Evolutionary conservation across 2,113 vertebrate species (phyloP).

Genomic region (Indri indri): DNA sequence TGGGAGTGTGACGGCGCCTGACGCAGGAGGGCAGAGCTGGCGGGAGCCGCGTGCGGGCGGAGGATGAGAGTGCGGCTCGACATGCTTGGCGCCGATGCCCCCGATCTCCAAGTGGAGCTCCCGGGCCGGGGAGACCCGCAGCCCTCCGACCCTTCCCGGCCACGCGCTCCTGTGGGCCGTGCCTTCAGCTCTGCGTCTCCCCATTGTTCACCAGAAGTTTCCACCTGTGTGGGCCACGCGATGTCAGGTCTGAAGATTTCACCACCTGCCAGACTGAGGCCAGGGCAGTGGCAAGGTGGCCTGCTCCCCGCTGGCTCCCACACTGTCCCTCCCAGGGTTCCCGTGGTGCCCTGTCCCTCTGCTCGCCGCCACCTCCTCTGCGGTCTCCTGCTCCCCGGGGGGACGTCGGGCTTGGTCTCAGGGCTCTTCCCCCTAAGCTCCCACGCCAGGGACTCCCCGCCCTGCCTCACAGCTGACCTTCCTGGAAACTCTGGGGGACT

Average conservation of each 20-base stretch:
- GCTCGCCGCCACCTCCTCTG: no score
- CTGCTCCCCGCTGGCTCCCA: no score
- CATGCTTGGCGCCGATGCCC: no score
- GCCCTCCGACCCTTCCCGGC: neutral
- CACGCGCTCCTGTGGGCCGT: accelerated
- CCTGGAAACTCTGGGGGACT: neutral
- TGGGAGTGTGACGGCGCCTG: accelerated
- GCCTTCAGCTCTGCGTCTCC: no score
- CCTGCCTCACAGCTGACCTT: neutral
- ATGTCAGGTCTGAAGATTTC: neutral
- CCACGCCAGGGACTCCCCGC: neutral
- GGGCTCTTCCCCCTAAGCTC: neutral
- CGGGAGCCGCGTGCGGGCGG: accelerated
- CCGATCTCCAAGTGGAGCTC: neutral
- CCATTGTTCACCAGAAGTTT: no score
- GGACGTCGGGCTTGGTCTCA: accelerated
- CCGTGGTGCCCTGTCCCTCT: neutral
- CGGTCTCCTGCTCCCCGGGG: accelerated
- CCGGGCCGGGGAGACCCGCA: no score
- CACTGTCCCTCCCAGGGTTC: no score
- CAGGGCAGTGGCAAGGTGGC: accelerated
- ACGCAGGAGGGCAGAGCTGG: neutral
- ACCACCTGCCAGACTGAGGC: no score
- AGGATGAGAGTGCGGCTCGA: accelerated
- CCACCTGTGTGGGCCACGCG: accelerated